Evolutionary conservation across 2,797 vertebrate genomes (phyloP), one percentile per base, ranked within the genome.

Genomic region (Myoxocephalus aenaeus): DNA sequence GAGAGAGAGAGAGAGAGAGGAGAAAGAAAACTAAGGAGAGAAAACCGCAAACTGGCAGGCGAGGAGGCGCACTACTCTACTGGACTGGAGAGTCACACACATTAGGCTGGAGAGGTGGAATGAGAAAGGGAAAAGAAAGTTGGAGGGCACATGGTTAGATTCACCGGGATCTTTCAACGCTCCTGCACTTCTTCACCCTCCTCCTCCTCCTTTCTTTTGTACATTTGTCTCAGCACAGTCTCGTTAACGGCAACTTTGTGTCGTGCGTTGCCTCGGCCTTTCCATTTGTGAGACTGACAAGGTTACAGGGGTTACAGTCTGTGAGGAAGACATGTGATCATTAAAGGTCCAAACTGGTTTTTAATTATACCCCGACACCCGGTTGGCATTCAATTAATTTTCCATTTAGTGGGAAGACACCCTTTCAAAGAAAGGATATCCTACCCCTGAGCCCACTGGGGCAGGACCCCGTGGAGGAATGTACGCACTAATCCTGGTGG

Each of bases 51-150:
- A 94, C 89, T 93, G 86, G 82, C 68, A 81, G 78, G 86, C 80
- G 82, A 90, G 90, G 76, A 90, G 88, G 93, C 87, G 91, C 85
- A 96, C 92, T 96, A 94, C 67, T 94, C 94, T 94, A 94, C 87
- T 86, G 82, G 93, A 93, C 88, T 73, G 79, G 68, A 86, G 82
- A 80, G 70, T 58, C 84, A 95, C 91, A 95, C 83, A 94, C 89
- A 94, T 87, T 77, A 87, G 90, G 90, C 90, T 91, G 66, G 76
- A 93, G 88, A 90, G 80, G 87, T 89, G 91, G 69, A 91, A 86
- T 92, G 91, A 90, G 61, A 90, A 76, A 88, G 78, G 50, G 46
- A 73, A 69, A 73, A 80, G 73, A 73, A 68, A 76, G 80, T 51
- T 0, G 66, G 80, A 83, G 81, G 81, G 79, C 63, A 79, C 79